phyloP scores from a whole-genome alignment of 2,888 invertebrate species.

The Platycheirus rosarum region DNA sequence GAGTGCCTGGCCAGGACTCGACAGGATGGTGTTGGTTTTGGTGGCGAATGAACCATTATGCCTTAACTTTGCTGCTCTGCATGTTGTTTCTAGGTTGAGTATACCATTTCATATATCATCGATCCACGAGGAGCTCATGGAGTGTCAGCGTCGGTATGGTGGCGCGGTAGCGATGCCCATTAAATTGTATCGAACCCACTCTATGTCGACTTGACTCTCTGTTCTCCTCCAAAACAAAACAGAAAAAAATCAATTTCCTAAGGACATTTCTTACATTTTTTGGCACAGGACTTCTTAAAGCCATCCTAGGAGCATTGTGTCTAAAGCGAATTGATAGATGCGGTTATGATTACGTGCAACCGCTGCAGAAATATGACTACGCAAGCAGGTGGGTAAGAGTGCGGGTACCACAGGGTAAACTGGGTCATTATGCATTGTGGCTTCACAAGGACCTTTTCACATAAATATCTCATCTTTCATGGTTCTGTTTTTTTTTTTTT shows the following conservation, averaged over 20 bases:
- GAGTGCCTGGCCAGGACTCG: conserved; percentile 38
- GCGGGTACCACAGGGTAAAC: conserved; percentile 15
- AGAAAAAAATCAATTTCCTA: conserved; percentile 46
- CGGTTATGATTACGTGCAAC: conserved; percentile 77
- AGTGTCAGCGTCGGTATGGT: conserved; percentile 11
- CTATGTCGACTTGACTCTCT: conserved; percentile 26
- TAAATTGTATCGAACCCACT: conserved; percentile 20
- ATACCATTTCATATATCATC: conserved; percentile 25
- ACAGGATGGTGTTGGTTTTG: conserved; percentile 46
- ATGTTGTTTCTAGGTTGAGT: conserved; percentile 76
- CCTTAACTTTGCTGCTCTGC: conserved; percentile 63
- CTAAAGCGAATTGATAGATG: conserved; percentile 71
- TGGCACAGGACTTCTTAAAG: conserved; percentile 77
- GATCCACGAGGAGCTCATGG: conserved; percentile 30
- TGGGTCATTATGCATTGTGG: conserved; percentile 32
- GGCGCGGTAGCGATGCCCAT: conserved; percentile 14
- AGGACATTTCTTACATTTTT: conserved; percentile 36
- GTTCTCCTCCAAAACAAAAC: not conserved
- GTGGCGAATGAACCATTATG: conserved; percentile 54
- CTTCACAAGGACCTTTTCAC: conserved; percentile 12
- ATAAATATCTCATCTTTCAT: conserved; percentile 8
- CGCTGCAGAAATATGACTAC: conserved; percentile 75
- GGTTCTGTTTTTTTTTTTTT: conserved; percentile 1
- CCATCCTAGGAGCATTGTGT: conserved; percentile 75
- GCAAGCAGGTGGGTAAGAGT: conserved; percentile 74